Evolutionary conservation across 2,113 vertebrate genomes (phyloP).

Genomic region (Calypte anna): DNA sequence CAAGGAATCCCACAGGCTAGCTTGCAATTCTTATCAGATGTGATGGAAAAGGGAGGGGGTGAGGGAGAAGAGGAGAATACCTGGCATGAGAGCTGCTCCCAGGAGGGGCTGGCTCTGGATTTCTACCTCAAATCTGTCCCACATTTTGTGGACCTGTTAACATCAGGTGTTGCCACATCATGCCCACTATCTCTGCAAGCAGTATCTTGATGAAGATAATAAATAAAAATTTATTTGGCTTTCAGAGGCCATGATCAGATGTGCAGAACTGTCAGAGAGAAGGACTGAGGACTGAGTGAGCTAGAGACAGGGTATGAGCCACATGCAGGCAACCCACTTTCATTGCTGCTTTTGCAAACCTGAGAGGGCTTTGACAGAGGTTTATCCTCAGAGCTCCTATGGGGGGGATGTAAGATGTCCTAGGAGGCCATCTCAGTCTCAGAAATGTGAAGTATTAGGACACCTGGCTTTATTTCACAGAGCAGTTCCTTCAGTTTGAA

Average conservation of each 20-base stretch:
- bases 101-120: neutral
- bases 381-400: neutral
- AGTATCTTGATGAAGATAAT: neutral
- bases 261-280: neutral
- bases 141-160: neutral
- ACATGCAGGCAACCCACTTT: neutral
- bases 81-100: neutral
- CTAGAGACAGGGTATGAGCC: neutral
- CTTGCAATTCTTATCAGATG: conserved; percentile 12
- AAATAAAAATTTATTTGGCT: neutral
- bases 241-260: accelerated
- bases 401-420: accelerated
- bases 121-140: neutral
- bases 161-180: neutral
- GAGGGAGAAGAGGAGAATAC: neutral
- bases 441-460: neutral
- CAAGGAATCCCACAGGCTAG: neutral
- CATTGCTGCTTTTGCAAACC: neutral
- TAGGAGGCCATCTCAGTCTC: neutral
- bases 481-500: neutral
- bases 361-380: neutral
- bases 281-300: neutral
- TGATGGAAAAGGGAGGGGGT: neutral
- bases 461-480: neutral
- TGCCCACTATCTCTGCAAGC: neutral